These are phyloP conservation scores for Anagyrus pseudococci DNA, from an alignment of 2,888 invertebrate genomes.

Conservation along the genomic window DNA sequence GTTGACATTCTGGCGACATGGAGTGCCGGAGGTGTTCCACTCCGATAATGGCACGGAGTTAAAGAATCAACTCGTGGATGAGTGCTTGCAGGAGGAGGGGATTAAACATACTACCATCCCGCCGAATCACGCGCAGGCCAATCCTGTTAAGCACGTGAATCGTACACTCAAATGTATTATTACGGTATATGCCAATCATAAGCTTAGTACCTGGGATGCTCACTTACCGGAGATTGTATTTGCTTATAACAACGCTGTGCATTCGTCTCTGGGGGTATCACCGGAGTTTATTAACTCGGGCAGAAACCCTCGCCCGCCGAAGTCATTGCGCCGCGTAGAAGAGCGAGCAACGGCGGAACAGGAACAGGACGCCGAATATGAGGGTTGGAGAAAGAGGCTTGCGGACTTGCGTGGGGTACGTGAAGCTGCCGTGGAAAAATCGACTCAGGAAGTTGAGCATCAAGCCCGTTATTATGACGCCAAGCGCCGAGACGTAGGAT, in stretches of 20 bases:
- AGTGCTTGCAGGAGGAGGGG: neutral
- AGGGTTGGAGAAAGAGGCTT: neutral
- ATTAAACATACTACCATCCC: neutral
- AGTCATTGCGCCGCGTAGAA: neutral
- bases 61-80: neutral
- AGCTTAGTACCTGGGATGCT: conserved; percentile 37
- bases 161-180: conserved; percentile 1
- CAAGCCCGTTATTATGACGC: neutral
- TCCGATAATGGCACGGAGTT: conserved; percentile 1
- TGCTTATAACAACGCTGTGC: conserved; percentile 35
- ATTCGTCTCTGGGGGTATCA: conserved; percentile 25
- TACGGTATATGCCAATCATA: neutral
- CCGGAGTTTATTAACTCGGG: conserved; percentile 38
- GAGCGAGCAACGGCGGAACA: neutral
- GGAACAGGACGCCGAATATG: neutral
- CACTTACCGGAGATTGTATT: conserved; percentile 36
- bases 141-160: neutral
- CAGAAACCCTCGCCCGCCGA: neutral
- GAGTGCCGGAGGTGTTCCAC: neutral
- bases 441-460: neutral
- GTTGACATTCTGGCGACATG: neutral
- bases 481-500: neutral
- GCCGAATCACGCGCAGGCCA: neutral
- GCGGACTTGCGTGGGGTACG: too few species aligned
- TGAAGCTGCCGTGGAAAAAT: neutral